Evolutionary conservation across 2,888 invertebrate species (phyloP).

Genomic region (Hecatera dysodea): DNA sequence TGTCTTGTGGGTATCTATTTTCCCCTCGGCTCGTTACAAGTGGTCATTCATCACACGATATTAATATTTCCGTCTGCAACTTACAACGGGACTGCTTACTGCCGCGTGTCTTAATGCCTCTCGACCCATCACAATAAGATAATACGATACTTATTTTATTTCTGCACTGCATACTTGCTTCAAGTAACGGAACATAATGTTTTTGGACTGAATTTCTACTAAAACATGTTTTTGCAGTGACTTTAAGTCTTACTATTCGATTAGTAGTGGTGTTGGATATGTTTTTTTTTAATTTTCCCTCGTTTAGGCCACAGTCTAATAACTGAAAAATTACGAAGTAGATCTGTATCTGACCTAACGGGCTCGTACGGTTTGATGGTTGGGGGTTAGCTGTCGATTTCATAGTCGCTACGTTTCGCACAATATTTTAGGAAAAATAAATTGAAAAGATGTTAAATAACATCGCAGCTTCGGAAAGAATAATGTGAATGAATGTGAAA

Average conservation of each 20-base stretch:
- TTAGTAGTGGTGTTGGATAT: constrained; percentile 15
- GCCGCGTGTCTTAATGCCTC: constrained; percentile 38
- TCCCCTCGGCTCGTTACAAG: constrained; percentile 53
- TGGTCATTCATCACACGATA: constrained; percentile 60
- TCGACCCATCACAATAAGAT: constrained; percentile 43
- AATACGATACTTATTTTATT: constrained; percentile 50
- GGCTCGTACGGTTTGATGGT: constrained; percentile 21
- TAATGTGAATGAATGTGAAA: too few relatives aligned
- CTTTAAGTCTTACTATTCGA: constrained; percentile 9
- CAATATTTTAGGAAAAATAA: background rate
- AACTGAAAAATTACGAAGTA: constrained; percentile 13
- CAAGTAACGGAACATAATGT: constrained; percentile 55
- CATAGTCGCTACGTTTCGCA: constrained; percentile 20
- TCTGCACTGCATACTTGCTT: constrained; percentile 29
- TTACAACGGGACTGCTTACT: constrained; percentile 62
- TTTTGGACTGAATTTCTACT: constrained; percentile 24
- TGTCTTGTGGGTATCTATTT: constrained; percentile 54
- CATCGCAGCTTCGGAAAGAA: background rate
- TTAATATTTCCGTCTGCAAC: constrained; percentile 68
- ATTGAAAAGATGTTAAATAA: background rate
- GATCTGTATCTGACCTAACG: constrained; percentile 31
- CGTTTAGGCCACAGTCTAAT: constrained; percentile 32
- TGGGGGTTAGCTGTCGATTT: constrained; percentile 13
- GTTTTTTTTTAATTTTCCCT: constrained; percentile 26
- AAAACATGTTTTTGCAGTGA: constrained; percentile 21